Conservation (phyloP, 1,140 invertebrate genomes). For the Acromyrmex heyeri region DNA sequence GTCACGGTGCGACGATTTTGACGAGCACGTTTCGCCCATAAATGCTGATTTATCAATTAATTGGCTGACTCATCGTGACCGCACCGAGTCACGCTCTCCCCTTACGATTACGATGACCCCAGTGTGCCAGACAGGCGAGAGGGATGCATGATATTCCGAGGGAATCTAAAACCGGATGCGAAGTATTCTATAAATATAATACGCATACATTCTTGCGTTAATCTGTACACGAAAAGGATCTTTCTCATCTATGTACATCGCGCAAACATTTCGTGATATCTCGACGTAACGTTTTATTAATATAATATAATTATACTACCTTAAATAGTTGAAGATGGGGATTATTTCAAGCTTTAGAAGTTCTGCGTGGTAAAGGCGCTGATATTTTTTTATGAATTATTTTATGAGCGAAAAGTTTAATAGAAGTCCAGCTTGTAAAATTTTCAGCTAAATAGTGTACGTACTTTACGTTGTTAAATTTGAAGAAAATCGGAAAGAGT, state of each 20-base stretch:
- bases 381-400: not conserved
- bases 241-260: not conserved
- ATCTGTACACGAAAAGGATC: not conserved
- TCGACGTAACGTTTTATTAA: not conserved
- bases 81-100: conserved; percentile 61
- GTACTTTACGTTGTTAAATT: not conserved
- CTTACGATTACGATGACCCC: conserved; percentile 48
- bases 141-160: not conserved
- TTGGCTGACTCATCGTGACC: conserved; percentile 55
- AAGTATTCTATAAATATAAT: not conserved
- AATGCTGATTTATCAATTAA: conserved; percentile 73
- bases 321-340: not conserved
- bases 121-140: not conserved
- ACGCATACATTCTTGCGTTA: not conserved
- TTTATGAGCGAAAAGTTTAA: not conserved
- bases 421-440: not conserved
- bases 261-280: not conserved
- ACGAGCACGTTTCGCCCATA: conserved; percentile 48
- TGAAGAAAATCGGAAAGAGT: not conserved
- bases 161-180: not conserved
- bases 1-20: conserved; percentile 23
- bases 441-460: not conserved
- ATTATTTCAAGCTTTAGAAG: not conserved
- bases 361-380: not conserved
- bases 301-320: not conserved